Base-by-base conservation (phyloP, 2,797 vertebrate genomes). In the Tympanoctomys barrerae region DNA sequence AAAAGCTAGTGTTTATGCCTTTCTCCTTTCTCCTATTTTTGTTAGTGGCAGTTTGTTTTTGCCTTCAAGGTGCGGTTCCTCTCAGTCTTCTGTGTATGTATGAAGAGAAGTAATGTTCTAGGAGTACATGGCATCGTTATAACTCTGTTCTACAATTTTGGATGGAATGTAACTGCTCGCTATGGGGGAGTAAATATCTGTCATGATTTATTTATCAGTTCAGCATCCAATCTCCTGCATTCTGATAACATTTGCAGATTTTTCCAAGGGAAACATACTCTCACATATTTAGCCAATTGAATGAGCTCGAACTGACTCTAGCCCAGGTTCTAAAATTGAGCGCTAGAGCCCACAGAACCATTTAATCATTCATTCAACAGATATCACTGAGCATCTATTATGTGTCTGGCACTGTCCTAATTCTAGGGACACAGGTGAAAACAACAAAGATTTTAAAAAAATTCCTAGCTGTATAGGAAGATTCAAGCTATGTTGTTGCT, bases 151-250 rank as follows among this genome's bases (percentile, higher is more conserved):
- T 36, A 4, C 1, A 5, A 19, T 66, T 73, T 36, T 39, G 52
- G 1, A 12, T 4, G n/a, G 59, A 54, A 49, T 5, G 16, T 46
- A 24, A 22, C 75, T 24, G 11, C 13, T 85, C 73, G n/a, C 33
- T 61, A 14, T 0, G 2, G 39, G 3, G 13, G 54, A 13, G n/a
- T 49, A 5, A 4, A 12, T 12, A 28, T 36, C 54, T 19, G 3
- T 31, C 5, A 18, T 9, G 24, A 11, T 46, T 61, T 61, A 24
- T 46, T 46, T 61, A 24, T 36, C 46, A 80, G 71, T 28, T 84
- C 22, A 49, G 6, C 5, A 39, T 52, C 19, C 26, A 14, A 49
- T 49, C 46, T 21, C 28, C 86, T 36, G 14, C 22, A 9, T 64
- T 78, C 36, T 87, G 33, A 36, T 78, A 71, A 64, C 9, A 14